phyloP scores from a whole-genome alignment of 2,888 invertebrate genomes.

The Tanytarsus gracilentus region DNA sequence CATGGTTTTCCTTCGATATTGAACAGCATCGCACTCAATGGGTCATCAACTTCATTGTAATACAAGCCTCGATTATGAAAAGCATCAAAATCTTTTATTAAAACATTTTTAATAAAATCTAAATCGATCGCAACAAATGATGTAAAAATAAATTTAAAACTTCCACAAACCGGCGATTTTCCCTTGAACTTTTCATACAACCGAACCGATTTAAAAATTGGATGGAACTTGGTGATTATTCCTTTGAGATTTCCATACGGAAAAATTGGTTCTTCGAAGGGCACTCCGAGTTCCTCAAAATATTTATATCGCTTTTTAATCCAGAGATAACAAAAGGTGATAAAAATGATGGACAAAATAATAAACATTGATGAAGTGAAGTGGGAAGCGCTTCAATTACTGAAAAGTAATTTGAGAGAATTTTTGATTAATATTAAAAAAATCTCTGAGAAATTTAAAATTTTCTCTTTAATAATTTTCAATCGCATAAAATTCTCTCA shows the following conservation, averaged over 20 bases:
- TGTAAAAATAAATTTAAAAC: constrained; percentile 37
- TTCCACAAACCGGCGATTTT: constrained; percentile 38
- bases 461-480: too few relatives aligned
- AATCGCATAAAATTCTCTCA: too few relatives aligned
- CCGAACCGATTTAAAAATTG: not conserved
- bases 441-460: too few relatives aligned
- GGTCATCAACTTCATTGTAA: not conserved
- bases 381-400: not conserved
- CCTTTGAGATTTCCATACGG: constrained; percentile 17
- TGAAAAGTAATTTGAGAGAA: too few relatives aligned
- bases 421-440: too few relatives aligned
- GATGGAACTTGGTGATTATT: not conserved
- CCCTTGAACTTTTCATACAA: not conserved
- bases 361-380: not conserved
- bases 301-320: not conserved
- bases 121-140: constrained; percentile 37
- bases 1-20: constrained; percentile 28
- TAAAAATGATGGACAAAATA: not conserved
- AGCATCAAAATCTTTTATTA: constrained; percentile 30
- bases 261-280: not conserved
- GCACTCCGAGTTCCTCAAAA: not conserved
- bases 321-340: not conserved
- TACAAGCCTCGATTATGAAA: constrained; percentile 18
- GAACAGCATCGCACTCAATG: not conserved
- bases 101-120: constrained; percentile 37